phyloP scores from a whole-genome alignment of 2,888 invertebrate species.

The Hypena proboscidalis region DNA sequence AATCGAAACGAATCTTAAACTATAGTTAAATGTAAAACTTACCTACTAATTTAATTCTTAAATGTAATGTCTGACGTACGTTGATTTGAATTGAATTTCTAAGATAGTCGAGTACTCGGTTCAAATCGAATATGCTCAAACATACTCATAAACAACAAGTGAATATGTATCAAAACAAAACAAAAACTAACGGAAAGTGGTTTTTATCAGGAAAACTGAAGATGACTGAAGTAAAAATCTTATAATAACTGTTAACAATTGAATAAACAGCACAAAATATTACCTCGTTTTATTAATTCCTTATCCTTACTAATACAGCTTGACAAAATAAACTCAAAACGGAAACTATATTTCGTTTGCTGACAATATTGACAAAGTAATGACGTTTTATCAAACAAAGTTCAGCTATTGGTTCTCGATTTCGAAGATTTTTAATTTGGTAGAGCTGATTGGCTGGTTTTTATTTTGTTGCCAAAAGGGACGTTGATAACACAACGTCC shows the following conservation, averaged over 20 bases:
- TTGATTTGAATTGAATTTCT: slow-evolving; percentile 25
- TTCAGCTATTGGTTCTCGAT: too few species aligned
- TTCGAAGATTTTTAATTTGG: too few species aligned
- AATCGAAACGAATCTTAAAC: slow-evolving; percentile 58
- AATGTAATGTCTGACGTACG: slow-evolving; percentile 32
- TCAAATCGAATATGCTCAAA: slow-evolving; percentile 25
- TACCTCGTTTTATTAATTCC: slow-evolving; percentile 57
- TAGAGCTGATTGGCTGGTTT: too few species aligned
- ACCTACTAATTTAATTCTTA: slow-evolving; percentile 59
- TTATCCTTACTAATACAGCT: too few species aligned
- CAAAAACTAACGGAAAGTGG: slow-evolving; percentile 42
- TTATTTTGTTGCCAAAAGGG: too few species aligned
- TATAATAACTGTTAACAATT: slow-evolving; percentile 81
- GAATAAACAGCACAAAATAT: slow-evolving; percentile 84
- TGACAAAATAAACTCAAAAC: too few species aligned
- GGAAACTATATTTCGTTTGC: too few species aligned
- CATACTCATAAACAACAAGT: slow-evolving; percentile 28
- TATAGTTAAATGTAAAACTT: slow-evolving; percentile 56
- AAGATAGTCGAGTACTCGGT: slow-evolving; percentile 2
- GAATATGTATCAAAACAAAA: slow-evolving; percentile 36
- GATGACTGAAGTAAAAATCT: slow-evolving; percentile 83
- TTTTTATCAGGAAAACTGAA: slow-evolving; percentile 60
- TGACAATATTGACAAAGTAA: too few species aligned
- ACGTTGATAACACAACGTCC: too few species aligned
- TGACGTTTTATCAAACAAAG: too few species aligned